Conservation (phyloP, 1,140 invertebrate genomes). For the Sminthurinus signatus region DNA sequence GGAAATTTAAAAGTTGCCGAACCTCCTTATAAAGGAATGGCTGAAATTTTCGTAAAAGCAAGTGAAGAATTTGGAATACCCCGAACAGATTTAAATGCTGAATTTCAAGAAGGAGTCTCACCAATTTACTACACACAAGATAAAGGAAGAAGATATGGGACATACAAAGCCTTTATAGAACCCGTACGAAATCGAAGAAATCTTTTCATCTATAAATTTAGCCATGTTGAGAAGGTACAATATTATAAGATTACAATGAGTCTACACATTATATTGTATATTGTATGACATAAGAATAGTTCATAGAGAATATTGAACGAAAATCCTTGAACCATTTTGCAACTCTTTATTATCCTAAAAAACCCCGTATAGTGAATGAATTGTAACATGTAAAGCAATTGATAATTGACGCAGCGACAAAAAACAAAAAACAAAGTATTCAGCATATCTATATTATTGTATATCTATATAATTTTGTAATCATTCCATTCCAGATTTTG, state of each 20-base stretch:
- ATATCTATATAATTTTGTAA: no score
- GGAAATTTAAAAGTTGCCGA: conserved; percentile 5
- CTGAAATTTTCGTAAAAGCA: conserved; percentile 50
- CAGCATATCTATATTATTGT: no score
- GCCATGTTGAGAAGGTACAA: conserved; percentile 22
- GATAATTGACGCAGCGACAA: no score
- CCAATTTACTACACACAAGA: conserved; percentile 15
- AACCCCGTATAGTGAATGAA: no score
- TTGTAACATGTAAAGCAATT: no score
- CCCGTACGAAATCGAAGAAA: conserved; percentile 18
- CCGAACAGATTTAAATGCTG: conserved; percentile 55
- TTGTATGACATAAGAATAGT: no score
- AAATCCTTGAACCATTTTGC: no score
- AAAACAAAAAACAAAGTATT: no score
- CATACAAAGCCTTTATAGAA: conserved; percentile 30
- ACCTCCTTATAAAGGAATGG: conserved; percentile 1
- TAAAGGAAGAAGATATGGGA: conserved; percentile 25
- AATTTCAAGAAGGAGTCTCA: conserved; percentile 42
- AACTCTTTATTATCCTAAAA: no score
- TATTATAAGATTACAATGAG: not conserved
- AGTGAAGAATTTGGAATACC: conserved; percentile 63
- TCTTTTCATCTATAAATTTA: conserved; percentile 30
- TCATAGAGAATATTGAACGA: no score
- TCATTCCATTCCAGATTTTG: no score
- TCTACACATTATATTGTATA: not conserved